Evolutionary conservation across 2,888 invertebrate genomes (phyloP), one percentile per base, ranked within the genome.

Genomic region (Eumacrocentrus americanus): DNA sequence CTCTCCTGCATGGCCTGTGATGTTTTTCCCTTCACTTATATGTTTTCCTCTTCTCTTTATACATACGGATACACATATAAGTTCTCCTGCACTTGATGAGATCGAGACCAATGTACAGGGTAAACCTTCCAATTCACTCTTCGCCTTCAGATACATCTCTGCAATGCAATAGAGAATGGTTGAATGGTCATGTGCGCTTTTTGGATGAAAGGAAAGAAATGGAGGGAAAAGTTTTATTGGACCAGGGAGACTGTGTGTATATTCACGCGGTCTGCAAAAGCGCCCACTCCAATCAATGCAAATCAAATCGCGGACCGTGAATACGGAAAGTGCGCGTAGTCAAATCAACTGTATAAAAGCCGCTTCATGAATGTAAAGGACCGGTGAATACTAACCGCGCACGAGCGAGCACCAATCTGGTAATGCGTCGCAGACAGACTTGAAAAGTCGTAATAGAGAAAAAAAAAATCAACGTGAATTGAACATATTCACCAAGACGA

Each of bases 271-370:
- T 59, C 63, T 29, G 62, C 44, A 54, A 57, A 50, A 29, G 50
- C 48, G 48, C 46, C 72, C 77, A 80, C 79, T 80, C 77, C 77
- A 80, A 80, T 80, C 79, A 79, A 80, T 80, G 80, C 79, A 80
- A 80, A 80, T 80, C 72, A 76, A 79, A 79, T 78, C 76, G 77
- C 73, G 72, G 73, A 67, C 72, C 70, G 70, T 73, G 73, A 73
- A 75, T 73, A 70, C 74, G 72, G 44, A 71, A 74, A 61, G 59
- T 56, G 70, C 70, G 72, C 70, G 72, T 75, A 79, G 79, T 75
- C 77, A 77, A 79, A 80, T 79, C 77, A 75, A 73, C 72, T 70
- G 73, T 73, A 76, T 79, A 77, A 80, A 79, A 79, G 77, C 29
- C 29, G 29, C 74, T 77, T 76, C 78, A 76, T 77, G 80, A 78